Base-by-base conservation (phyloP, 2,113 vertebrate genomes). In the Lepus europaeus region DNA sequence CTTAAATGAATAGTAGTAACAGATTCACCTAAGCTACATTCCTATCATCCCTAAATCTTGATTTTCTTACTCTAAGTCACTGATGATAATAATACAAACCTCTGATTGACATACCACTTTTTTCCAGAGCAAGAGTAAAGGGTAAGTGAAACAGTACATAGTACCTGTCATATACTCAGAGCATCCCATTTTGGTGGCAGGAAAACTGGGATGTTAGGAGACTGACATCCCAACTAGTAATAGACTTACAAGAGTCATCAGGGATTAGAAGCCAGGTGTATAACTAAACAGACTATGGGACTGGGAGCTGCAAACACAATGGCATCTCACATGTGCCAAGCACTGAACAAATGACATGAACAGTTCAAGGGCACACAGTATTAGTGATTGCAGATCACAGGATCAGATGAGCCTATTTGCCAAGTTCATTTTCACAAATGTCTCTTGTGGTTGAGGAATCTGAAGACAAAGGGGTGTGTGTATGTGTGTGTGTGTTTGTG, bases 51-150 rank as follows among this genome's bases (percentile, higher is more conserved):
- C 22, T 29, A 91, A 64, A 63, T 77, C 13, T 93, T 33, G 20
- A 49, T 90, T 87, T 83, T 6, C 13, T 89, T 87, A 79, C 49
- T 74, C 36, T 29, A 92, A 88, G 66, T 69, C 20, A 66, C 36
- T 36, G n/a, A 22, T 20, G 87, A 61, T 16, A 72, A 84, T 70
- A 86, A 89, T 17, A 25, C 8, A 20, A 49, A 86, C 0, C 3
- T 70, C 17, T 82, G 25, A 66, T 94, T 49, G 13, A 23, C 9
- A 72, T 59, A 36, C 13, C 7, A 23, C 13, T 27, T 56, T 9
- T n/a, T 17, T 2, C 36, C 33, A 8, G 14, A 20, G 9, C 13
- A 84, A 78, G 16, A 19, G 16, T 12, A 20, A 85, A 68, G 25
- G 19, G 23, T 31, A 33, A 45, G 17, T 23, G 31, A 90, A 22